Evolutionary conservation across 1,140 invertebrate species (phyloP), one percentile per base, ranked within the genome.

Genomic region (Drosophila orosa): DNA sequence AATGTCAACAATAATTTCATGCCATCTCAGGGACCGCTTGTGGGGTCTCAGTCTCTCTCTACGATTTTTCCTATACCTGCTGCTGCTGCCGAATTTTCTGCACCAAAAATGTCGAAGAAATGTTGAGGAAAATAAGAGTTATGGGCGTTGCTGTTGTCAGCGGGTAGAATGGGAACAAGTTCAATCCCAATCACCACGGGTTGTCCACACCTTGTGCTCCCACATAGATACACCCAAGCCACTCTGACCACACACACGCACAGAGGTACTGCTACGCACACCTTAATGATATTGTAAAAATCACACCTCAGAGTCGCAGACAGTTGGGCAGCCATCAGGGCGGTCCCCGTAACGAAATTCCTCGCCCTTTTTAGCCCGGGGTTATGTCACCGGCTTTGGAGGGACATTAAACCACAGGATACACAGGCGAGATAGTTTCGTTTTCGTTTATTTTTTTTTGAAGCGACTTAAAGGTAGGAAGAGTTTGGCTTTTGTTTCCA

Each of bases 251-350:
- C 87, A 90, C 59, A 44, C 67, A 60, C 54, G 59, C 56, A 52
- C 25, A 65, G n/a, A 45, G 35, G 44, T 31, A 35, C 37, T 31
- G 31, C 37, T 39, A 40, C 48, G 39, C 44, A 33, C 47, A 74
- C 39, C 78, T 74, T 87, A 89, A 89, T 90, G 84, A 89, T 84
- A 89, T 89, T 89, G 84, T 89, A 84, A 89, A 89, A 90, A 90
- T 89, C 84, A 89, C 84, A 89, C 84, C 84, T 90, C 66, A 45
- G 22, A 60, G 25, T 29, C 68, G 76, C 62, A 68, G 65, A 68
- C 78, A 77, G 61, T 57, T 59, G 54, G 77, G 56, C 74, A 57
- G 73, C 74, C 74, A 75, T 81, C 86, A 73, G 85, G 84, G 84
- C 80, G 84, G 84, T 84, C 84, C 56, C 57, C 45, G 61, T 31